A percentile compares a stretch with the other conserved stretches of the same genome.
Evolutionary conservation across 2,888 invertebrate genomes (phyloP).

Genomic region (Microctonus brassicae): DNA sequence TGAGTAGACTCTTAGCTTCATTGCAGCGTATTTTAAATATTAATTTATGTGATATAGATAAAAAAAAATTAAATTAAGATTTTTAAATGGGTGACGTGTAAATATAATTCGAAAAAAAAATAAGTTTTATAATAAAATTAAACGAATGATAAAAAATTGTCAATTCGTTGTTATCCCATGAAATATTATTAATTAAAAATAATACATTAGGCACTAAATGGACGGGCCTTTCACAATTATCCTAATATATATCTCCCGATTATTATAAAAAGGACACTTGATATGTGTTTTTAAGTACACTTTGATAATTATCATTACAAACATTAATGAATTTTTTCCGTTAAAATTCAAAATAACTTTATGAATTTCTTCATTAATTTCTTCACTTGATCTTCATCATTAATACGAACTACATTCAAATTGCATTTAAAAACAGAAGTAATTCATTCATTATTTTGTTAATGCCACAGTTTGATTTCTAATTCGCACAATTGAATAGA

Average conservation of each 20-base stretch:
- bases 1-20: slow-evolving; percentile 41
- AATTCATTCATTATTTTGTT: neutral
- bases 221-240: slow-evolving; percentile 40
- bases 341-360: too few species aligned
- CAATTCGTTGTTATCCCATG: slow-evolving; percentile 22
- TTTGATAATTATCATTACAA: slow-evolving; percentile 44
- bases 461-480: slow-evolving; percentile 1
- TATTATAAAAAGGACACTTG: slow-evolving; percentile 57
- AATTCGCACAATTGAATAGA: neutral
- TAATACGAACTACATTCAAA: neutral
- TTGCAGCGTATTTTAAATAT: slow-evolving; percentile 34
- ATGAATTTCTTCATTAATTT: neutral
- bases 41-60: neutral
- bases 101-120: slow-evolving; percentile 50
- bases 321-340: too few species aligned
- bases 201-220: slow-evolving; percentile 47
- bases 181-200: slow-evolving; percentile 17
- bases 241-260: slow-evolving; percentile 13
- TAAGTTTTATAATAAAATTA: slow-evolving; percentile 46
- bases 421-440: neutral
- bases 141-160: slow-evolving; percentile 38
- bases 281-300: slow-evolving; percentile 58
- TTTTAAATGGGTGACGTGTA: slow-evolving; percentile 28
- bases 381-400: neutral
- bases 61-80: neutral